Conservation (phyloP, 2,888 invertebrate species). For the Apoda limacodes region DNA sequence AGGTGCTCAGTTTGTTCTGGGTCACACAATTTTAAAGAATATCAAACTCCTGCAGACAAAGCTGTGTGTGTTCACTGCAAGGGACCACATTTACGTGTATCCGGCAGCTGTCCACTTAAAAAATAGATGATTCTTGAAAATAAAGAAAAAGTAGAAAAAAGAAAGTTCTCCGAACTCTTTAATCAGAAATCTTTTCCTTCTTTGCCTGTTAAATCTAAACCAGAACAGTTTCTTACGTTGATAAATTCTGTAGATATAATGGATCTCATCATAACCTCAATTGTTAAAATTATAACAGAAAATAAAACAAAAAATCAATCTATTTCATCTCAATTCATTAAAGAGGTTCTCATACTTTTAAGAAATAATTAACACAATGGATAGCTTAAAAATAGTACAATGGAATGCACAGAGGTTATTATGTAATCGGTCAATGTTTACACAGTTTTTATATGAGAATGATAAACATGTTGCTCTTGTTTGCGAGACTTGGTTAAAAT, state of each 20-base stretch:
- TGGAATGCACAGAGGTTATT: slow-evolving; percentile 11
- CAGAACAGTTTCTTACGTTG: not conserved
- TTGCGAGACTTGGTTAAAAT: slow-evolving; percentile 4
- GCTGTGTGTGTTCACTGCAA: slow-evolving; percentile 8
- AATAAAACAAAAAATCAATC: slow-evolving; percentile 5
- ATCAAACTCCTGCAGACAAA: slow-evolving; percentile 1
- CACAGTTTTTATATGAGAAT: slow-evolving; percentile 5
- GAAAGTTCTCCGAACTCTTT: too few relatives aligned
- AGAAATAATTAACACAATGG: slow-evolving; percentile 5
- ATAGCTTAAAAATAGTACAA: slow-evolving; percentile 9
- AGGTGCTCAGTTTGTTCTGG: slow-evolving; percentile 9
- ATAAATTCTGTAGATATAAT: not conserved
- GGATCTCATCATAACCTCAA: not conserved
- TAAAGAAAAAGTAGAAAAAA: too few relatives aligned
- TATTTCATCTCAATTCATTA: slow-evolving; percentile 5
- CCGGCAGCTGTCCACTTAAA: slow-evolving; percentile 6
- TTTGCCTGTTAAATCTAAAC: not conserved
- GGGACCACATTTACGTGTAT: slow-evolving; percentile 9
- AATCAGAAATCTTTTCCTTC: not conserved
- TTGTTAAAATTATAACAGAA: slow-evolving; percentile 5
- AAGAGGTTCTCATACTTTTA: slow-evolving; percentile 4
- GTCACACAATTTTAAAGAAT: slow-evolving; percentile 9
- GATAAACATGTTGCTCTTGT: too few relatives aligned
- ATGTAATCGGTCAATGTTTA: slow-evolving; percentile 1
- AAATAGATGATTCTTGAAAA: slow-evolving; percentile 10